A percentile compares a stretch with the other conserved stretches of the same genome.
These are phyloP conservation scores for Lasioglossum oenotherae DNA, from an alignment of 2,888 invertebrate genomes.

Conservation along the genomic window DNA sequence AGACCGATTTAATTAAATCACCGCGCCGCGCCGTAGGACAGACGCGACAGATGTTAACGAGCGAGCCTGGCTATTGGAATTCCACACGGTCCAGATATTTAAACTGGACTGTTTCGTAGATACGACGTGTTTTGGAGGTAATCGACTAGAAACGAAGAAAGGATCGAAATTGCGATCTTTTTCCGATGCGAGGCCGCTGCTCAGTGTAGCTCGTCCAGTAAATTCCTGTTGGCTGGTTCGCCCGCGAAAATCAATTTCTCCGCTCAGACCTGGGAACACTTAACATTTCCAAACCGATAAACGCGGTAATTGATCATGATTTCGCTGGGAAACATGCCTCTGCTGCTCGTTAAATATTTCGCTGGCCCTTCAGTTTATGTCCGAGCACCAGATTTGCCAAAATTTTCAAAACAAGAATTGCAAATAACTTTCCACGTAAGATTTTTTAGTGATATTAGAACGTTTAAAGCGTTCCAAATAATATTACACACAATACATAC, in stretches of 20 bases:
- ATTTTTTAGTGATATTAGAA: too few species aligned
- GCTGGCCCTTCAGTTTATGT: neutral
- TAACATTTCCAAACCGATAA: constrained; percentile 31
- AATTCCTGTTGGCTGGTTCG: neutral
- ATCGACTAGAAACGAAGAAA: neutral
- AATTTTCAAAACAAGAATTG: neutral
- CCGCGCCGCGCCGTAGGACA: neutral
- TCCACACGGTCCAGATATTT: neutral
- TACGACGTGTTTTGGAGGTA: neutral
- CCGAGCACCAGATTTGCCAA: neutral
- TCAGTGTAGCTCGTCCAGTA: neutral
- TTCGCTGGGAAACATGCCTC: constrained; percentile 27
- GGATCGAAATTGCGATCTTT: constrained; percentile 3
- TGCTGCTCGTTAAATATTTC: constrained; percentile 13
- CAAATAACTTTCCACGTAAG: neutral
- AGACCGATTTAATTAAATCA: neutral
- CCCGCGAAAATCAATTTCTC: constrained; percentile 38
- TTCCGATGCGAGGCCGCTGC: neutral
- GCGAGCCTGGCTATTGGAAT: constrained; percentile 14
- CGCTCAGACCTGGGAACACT: constrained; percentile 11
- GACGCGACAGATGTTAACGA: neutral
- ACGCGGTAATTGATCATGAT: constrained; percentile 22
- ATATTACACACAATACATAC: neutral
- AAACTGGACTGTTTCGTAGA: neutral
- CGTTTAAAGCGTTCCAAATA: neutral